A percentile compares a stretch with the other conserved stretches of the same genome.
phyloP scores from a whole-genome alignment of 2,888 invertebrate genomes.

The Amblyteles armatorius region DNA sequence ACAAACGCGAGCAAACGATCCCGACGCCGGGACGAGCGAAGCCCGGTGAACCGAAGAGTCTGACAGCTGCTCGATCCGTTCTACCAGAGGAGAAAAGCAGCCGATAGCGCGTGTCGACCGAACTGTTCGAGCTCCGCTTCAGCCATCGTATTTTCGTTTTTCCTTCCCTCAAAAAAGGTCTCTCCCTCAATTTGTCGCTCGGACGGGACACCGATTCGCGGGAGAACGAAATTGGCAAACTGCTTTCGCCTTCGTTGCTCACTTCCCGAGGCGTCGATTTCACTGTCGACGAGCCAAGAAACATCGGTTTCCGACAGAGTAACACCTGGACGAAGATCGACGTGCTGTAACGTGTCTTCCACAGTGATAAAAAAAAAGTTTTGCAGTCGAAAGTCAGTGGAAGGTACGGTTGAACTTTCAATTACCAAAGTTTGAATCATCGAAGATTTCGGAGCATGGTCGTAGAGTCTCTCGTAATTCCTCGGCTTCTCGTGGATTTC shows the following conservation, averaged over 20 bases:
- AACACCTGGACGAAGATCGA: neutral
- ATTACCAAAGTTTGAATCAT: neutral
- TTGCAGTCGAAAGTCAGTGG: neutral
- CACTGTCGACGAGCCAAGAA: neutral
- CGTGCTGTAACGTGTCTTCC: neutral
- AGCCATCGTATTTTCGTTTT: constrained; percentile 14
- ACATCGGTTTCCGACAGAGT: neutral
- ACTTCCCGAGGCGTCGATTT: neutral
- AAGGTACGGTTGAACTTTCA: neutral
- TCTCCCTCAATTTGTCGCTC: constrained; percentile 51
- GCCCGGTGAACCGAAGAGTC: constrained; percentile 32
- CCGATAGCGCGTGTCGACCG: constrained; percentile 45
- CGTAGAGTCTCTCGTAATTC: neutral
- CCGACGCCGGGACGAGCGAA: constrained; percentile 27
- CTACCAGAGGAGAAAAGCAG: constrained; percentile 6
- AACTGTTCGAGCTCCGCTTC: constrained; percentile 31
- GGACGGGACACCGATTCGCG: constrained; percentile 31
- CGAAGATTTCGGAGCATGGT: neutral
- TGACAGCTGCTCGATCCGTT: constrained; percentile 59
- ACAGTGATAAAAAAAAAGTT: neutral
- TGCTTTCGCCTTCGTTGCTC: neutral
- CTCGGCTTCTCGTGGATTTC: constrained; percentile 2
- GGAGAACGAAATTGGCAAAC: constrained; percentile 23
- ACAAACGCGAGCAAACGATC: constrained; percentile 23
- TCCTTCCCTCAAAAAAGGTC: constrained; percentile 23